These are phyloP conservation scores for Monopis laevigella DNA, from an alignment of 2,888 invertebrate species.

Conservation along the genomic window DNA sequence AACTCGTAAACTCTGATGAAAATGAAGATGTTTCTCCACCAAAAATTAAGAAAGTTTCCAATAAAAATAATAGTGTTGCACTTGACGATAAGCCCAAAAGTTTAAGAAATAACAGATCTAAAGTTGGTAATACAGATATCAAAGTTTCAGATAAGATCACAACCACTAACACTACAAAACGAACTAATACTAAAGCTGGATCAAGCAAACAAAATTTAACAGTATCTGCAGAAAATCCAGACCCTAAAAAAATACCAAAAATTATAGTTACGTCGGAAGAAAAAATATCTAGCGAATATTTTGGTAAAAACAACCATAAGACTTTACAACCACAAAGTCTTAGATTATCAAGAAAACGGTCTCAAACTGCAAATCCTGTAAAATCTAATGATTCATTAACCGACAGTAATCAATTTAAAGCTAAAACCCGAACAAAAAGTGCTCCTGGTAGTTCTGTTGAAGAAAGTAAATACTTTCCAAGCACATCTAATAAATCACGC, in stretches of 20 bases:
- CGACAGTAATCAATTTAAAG: not conserved
- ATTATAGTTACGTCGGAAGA: constrained; percentile 14
- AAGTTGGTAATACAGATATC: too few species aligned
- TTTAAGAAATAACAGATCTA: too few species aligned
- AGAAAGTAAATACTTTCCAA: constrained; percentile 51
- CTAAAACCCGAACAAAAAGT: constrained; percentile 39
- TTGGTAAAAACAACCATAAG: too few species aligned
- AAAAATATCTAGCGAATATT: constrained; percentile 13
- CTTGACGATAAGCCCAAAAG: too few species aligned
- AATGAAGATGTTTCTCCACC: constrained; percentile 11
- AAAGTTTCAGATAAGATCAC: too few species aligned
- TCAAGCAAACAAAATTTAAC: too few species aligned
- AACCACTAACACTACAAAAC: too few species aligned
- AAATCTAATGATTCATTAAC: not conserved
- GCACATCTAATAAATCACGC: constrained; percentile 18
- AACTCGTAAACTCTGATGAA: constrained; percentile 11
- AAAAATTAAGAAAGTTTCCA: not conserved
- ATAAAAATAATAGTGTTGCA: too few species aligned
- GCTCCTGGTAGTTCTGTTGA: constrained; percentile 29
- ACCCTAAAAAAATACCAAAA: too few species aligned
- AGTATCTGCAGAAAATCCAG: too few species aligned
- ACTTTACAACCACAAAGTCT: too few species aligned
- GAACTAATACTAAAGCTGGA: too few species aligned
- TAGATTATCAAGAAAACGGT: constrained; percentile 13
- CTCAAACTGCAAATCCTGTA: constrained; percentile 8